phyloP scores from a whole-genome alignment of 2,797 vertebrate genomes.

The Ibycter americanus region DNA sequence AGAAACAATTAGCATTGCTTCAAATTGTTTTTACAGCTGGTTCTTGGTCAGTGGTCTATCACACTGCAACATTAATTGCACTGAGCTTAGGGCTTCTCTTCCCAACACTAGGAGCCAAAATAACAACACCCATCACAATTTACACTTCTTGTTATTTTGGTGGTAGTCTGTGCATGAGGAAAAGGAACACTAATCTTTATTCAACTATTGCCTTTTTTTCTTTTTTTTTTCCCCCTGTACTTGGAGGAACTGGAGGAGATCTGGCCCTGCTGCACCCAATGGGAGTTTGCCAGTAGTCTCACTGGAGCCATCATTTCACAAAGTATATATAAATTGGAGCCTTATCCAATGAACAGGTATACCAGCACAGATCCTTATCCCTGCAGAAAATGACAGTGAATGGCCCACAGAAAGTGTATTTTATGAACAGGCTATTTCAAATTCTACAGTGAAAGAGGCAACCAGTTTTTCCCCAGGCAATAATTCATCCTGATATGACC shows the following conservation, averaged over 20 bases:
- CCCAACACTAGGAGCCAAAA: not conserved
- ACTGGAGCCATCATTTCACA: not conserved
- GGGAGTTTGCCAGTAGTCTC: not conserved
- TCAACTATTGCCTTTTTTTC: not conserved
- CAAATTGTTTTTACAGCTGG: not conserved
- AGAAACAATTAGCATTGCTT: constrained; percentile 33
- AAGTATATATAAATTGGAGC: not conserved
- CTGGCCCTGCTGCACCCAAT: not conserved
- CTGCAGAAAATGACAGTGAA: not conserved
- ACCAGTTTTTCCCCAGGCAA: not conserved
- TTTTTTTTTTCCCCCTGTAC: not conserved
- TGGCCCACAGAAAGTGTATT: not conserved
- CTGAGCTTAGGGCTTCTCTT: not conserved
- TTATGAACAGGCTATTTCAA: not conserved
- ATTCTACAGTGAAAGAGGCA: not conserved
- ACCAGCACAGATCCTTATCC: not conserved
- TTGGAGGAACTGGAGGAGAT: not conserved
- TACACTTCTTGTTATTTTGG: not conserved
- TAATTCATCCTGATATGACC: not conserved
- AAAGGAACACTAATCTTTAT: not conserved
- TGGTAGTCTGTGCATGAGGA: not conserved
- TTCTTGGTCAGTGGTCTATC: not conserved
- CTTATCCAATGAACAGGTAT: not conserved
- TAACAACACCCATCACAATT: not conserved
- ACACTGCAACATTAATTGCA: not conserved